Conservation (phyloP, 2,797 vertebrate species). For the Labroides dimidiatus region DNA sequence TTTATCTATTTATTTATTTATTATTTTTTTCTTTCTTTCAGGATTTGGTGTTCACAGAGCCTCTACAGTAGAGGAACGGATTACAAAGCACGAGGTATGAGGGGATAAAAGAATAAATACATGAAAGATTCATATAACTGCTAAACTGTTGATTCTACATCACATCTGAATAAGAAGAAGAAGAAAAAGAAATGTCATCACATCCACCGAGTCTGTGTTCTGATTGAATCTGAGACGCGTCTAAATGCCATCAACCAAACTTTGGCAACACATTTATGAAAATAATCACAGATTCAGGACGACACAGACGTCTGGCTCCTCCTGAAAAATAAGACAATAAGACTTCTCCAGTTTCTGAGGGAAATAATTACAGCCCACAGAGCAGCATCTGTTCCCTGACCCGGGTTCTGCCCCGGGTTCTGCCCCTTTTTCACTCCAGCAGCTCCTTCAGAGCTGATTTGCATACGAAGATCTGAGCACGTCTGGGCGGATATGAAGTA, state of each 20-base stretch:
- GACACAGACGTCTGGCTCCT: background rate
- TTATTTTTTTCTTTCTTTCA: no score
- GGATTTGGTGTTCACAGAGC: no score
- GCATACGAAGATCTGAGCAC: conserved; percentile 4
- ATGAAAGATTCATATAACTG: background rate
- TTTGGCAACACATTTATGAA: background rate
- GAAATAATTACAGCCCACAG: background rate
- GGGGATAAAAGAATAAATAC: background rate
- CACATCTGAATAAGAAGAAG: background rate
- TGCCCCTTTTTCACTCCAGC: conserved; percentile 20
- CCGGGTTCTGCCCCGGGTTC: background rate
- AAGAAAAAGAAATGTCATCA: background rate
- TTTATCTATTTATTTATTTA: no score
- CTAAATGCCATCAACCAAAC: background rate
- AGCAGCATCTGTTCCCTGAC: conserved; percentile 9
- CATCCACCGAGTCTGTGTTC: background rate
- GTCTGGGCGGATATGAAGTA: background rate
- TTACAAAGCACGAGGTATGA: background rate
- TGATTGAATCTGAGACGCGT: background rate
- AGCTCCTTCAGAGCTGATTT: conserved; percentile 13
- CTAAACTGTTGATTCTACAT: background rate
- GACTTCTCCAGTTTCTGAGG: background rate
- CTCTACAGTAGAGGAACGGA: no score
- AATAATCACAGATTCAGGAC: background rate
- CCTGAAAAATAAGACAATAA: background rate